Evolutionary conservation across 2,797 vertebrate species (phyloP).

Genomic region (Coccyzus lansbergi): DNA sequence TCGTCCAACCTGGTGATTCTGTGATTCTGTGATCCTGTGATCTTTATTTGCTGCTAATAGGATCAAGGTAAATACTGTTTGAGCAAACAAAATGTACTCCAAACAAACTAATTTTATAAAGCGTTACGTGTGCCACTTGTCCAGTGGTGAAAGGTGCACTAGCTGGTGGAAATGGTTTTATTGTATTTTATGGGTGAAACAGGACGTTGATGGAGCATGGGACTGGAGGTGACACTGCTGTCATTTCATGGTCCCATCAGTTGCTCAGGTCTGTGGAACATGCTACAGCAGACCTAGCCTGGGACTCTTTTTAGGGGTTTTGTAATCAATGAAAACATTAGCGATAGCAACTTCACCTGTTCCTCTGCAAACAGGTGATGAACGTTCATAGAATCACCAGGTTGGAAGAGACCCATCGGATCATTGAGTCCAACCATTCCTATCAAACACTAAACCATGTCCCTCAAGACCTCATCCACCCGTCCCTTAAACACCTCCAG

Average conservation of each 20-base stretch:
- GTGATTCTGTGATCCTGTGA: too few relatives aligned
- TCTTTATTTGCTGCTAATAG: background rate
- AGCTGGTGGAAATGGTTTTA: background rate
- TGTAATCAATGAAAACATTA: background rate
- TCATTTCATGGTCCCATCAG: rapidly evolving
- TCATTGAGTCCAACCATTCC: too few relatives aligned
- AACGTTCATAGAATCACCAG: too few relatives aligned
- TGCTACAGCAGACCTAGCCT: rapidly evolving
- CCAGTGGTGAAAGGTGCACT: background rate
- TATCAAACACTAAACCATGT: too few relatives aligned
- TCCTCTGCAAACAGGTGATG: background rate
- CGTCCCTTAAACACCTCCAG: too few relatives aligned
- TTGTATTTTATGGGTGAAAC: background rate
- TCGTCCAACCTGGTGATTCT: too few relatives aligned
- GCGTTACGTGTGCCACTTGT: too few relatives aligned
- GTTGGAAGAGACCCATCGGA: too few relatives aligned
- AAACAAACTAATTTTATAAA: background rate
- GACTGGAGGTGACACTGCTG: background rate
- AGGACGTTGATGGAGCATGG: background rate
- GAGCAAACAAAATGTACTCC: background rate
- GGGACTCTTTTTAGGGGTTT: rapidly evolving
- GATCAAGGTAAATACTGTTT: background rate
- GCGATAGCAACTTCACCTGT: rapidly evolving
- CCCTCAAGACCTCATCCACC: too few relatives aligned
- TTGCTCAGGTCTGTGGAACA: background rate